Evolutionary conservation across 2,888 invertebrate genomes (phyloP).

Genomic region (Venustoraphidia nigricollis): DNA sequence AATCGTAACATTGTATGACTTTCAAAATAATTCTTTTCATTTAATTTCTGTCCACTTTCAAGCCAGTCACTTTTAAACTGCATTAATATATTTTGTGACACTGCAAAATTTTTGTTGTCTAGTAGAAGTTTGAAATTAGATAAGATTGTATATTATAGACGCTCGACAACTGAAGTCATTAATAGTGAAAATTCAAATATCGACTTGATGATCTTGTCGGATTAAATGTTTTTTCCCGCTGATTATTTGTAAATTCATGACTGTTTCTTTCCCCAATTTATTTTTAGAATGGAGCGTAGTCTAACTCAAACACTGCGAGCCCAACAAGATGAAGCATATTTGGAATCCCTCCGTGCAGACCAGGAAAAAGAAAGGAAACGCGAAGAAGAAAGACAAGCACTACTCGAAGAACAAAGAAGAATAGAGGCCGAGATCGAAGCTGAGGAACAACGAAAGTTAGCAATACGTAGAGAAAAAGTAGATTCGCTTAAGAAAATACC

Average conservation of each 20-base stretch:
- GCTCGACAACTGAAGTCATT: too few species aligned
- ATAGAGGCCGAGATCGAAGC: conserved; percentile 27
- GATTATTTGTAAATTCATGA: neutral
- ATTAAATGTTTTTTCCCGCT: too few species aligned
- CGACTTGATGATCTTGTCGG: too few species aligned
- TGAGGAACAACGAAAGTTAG: conserved; percentile 29
- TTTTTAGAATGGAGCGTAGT: conserved; percentile 54
- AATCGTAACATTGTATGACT: neutral
- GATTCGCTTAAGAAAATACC: conserved; percentile 50
- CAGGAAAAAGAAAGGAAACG: conserved; percentile 81
- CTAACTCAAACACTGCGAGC: conserved; percentile 74
- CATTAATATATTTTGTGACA: neutral
- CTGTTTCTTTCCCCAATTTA: neutral
- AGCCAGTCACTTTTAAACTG: too few species aligned
- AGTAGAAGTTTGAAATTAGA: neutral
- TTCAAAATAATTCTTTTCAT: neutral
- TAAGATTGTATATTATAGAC: conserved; percentile 8
- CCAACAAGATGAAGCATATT: conserved; percentile 89
- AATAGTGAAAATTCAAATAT: too few species aligned
- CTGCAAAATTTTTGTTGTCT: conserved; percentile 7
- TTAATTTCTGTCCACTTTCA: neutral
- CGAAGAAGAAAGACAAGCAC: conserved; percentile 33
- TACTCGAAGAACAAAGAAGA: conserved; percentile 30
- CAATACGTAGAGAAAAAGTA: conserved; percentile 50
- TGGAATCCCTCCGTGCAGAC: conserved; percentile 79